These are phyloP conservation scores for Peromyscus nudipes DNA, from an alignment of 2,797 vertebrate genomes.

Conservation along the genomic window DNA sequence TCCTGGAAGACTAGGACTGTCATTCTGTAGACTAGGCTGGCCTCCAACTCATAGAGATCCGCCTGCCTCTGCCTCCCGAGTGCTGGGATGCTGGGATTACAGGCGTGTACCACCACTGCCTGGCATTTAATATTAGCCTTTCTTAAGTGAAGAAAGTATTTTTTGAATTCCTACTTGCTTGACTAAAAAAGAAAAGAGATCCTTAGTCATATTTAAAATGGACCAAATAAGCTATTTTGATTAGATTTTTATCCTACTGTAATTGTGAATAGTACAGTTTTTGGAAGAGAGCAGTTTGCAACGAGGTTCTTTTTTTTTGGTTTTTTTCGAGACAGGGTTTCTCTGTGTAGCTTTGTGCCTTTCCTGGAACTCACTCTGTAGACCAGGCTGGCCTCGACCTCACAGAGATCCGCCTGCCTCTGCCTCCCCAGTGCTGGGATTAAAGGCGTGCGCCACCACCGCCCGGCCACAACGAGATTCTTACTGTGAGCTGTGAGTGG, in stretches of 20 bases:
- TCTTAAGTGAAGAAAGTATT: background rate
- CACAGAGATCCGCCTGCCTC: no score
- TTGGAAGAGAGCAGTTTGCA: background rate
- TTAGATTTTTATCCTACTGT: background rate
- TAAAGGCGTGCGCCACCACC: no score
- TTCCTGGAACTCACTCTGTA: no score
- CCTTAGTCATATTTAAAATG: conserved; percentile 51
- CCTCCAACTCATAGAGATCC: background rate
- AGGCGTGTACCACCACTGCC: background rate
- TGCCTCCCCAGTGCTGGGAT: no score
- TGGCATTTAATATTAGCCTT: background rate
- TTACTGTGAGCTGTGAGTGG: background rate
- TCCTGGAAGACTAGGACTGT: background rate
- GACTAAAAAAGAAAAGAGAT: background rate
- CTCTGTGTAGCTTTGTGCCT: no score
- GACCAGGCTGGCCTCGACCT: no score
- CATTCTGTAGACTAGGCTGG: background rate
- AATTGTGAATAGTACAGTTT: background rate
- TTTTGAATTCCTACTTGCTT: conserved; percentile 44
- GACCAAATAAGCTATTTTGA: background rate
- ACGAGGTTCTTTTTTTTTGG: background rate
- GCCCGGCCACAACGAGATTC: background rate
- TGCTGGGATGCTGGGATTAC: background rate
- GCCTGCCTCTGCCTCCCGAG: background rate
- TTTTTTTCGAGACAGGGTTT: no score